phyloP scores from a whole-genome alignment of 1,140 invertebrate genomes.

The Pseudachorutes palmiensis region DNA sequence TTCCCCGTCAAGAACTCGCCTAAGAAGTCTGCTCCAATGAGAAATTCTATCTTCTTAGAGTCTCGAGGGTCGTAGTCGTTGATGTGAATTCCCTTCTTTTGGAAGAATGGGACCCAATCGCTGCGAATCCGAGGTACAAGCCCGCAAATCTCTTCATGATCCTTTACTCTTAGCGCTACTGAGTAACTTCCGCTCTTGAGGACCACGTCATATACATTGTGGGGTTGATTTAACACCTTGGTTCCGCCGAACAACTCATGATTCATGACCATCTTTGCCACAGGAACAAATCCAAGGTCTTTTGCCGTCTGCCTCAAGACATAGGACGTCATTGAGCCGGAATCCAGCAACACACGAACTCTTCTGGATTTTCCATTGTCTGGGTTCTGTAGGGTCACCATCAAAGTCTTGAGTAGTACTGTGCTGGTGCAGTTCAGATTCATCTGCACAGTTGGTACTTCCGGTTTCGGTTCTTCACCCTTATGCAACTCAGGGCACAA shows the following conservation, averaged over 20 bases:
- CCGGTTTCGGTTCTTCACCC: background rate
- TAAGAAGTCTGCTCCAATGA: constrained; percentile 9
- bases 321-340: constrained; percentile 1
- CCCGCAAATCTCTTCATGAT: background rate
- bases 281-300: background rate
- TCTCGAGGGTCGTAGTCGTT: background rate
- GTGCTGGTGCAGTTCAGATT: background rate
- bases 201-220: background rate
- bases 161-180: background rate
- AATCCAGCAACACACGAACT: constrained; percentile 9
- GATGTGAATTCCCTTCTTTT: background rate
- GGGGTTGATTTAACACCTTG: background rate
- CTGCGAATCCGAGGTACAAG: background rate
- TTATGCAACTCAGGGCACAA: background rate
- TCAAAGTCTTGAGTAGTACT: background rate
- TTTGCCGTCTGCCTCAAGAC: background rate
- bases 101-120: background rate
- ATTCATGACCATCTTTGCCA: background rate
- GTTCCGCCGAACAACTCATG: constrained; percentile 10
- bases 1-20: background rate
- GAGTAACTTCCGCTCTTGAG: background rate
- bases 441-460: background rate
- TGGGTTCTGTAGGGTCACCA: background rate
- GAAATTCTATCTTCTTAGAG: background rate
- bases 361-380: background rate